phyloP scores from a whole-genome alignment of 2,113 vertebrate genomes.

The Calidris pugnax region DNA sequence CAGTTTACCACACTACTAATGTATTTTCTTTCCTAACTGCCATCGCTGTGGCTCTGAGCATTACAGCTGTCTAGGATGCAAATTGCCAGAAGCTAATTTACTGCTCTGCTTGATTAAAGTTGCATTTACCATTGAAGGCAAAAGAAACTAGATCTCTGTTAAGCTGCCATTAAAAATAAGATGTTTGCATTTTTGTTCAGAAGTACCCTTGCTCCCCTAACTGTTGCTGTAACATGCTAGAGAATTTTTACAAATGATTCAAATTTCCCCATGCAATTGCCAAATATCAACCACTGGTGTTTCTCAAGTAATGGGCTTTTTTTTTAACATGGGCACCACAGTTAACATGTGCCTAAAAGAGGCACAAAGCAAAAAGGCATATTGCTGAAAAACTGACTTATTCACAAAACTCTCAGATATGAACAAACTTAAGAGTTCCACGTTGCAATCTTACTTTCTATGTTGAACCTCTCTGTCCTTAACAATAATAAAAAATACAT shows the following conservation, averaged over 20 bases:
- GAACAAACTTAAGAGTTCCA: background rate
- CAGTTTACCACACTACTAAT: background rate
- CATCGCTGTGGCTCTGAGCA: background rate
- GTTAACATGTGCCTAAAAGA: background rate
- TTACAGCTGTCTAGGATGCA: background rate
- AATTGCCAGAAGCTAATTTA: slow-evolving; percentile 2
- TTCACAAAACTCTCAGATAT: background rate
- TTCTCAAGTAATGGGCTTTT: background rate
- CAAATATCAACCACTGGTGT: background rate
- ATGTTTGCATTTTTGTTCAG: background rate
- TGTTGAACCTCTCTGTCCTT: background rate
- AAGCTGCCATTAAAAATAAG: background rate
- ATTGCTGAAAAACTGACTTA: background rate
- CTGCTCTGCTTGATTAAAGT: background rate
- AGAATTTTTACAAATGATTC: background rate
- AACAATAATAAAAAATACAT: background rate
- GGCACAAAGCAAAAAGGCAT: background rate
- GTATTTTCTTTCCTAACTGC: background rate
- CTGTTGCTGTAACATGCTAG: background rate
- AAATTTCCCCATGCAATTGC: background rate
- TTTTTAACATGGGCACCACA: background rate
- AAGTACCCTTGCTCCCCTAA: background rate
- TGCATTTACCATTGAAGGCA: background rate
- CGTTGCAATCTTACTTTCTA: background rate
- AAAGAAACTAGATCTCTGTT: background rate